Evolutionary conservation across 2,888 invertebrate genomes (phyloP), one percentile per base, ranked within the genome.

Genomic region (Periphyllus acericola): DNA sequence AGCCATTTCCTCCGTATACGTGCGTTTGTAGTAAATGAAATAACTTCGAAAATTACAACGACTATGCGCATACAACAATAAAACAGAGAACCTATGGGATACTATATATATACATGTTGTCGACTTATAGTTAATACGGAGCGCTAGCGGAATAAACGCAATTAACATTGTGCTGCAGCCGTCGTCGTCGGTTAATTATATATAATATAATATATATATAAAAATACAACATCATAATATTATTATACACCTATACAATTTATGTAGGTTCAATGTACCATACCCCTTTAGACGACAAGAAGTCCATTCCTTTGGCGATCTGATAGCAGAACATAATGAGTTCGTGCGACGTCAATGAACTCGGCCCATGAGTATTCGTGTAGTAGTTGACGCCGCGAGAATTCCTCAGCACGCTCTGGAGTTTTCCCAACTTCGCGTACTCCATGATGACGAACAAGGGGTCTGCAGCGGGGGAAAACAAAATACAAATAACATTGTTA

Each of bases 371-470:
- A 89, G 95, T 94, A 92, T 95, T 95, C 29, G 95, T 95, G 91
- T 96, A 96, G 91, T 95, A 95, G 88, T 97, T 93, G 91, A 96
- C 96, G 0, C 96, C 96, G 89, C 98, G 93, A 1, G 97, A 97
- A 90, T 95, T 95, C 79, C 98, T 92, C 52, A 98, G 93, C 91
- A 96, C 98, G 90, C 96, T 95, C 92, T 97, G 97, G 87, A 98
- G 93, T 92, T 98, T 98, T 0, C 98, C 98, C 36, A 95, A 93
- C 90, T 95, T 94, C 17, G 98, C 96, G 91, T 96, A 98, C 92
- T 98, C 98, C 94, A 98, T 95, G 90, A 98, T 96, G 36, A 98
- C 96, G 91, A 98, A 95, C 89, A 96, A 94, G 19, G 98, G 98
- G 91, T 97, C 98, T 93, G 91, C 8, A 90, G 90, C 40, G 25